Evolutionary conservation across 2,888 invertebrate species (phyloP), one percentile per base, ranked within the genome.

Genomic region (Drosophila kokeensis): DNA sequence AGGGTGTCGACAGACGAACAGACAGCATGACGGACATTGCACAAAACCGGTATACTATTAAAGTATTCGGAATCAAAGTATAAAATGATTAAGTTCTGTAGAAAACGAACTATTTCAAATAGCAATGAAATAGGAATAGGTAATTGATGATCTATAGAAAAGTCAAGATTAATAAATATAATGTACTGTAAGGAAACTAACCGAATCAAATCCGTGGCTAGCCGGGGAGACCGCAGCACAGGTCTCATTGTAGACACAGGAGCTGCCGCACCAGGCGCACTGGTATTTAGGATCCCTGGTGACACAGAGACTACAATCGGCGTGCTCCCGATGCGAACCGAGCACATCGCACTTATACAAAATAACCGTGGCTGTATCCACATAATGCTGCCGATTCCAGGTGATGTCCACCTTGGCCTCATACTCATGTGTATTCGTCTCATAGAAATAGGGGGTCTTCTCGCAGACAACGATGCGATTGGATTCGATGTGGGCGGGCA

Each of bases 221-320:
- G 52, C 8, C 49, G 29, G 42, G 2, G 45, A 24, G 24, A 24
- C 45, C 15, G 45, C 70, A 27, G 27, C 67, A 91, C 99, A 99
- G 7, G 97, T 96, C 91, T 97, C 97, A 87, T 96, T 95, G 89
- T 97, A 97, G 34, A 96, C 96, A 93, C 98, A 98, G 29, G 96
- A 96, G 91, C 96, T 97, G 8, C 96, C 96, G 94, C 99, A 99
- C 99, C 99, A 99, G 54, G 97, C 96, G 92, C 99, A 99, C 85
- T 97, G 96, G 92, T 98, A 98, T 89, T 97, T 96, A 24, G 96
- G 95, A 93, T 97, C 97, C 68, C 99, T 95, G 3, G 98, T 98
- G 69, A 98, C 97, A 93, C 99, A 99, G 50, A 99, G 94, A 61
- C 99, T 99, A 93, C 99, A 99, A 93, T 99, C 99, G 15, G 98